Conservation (phyloP, 2,797 vertebrate genomes). For the Pseudomugil tenellus region DNA sequence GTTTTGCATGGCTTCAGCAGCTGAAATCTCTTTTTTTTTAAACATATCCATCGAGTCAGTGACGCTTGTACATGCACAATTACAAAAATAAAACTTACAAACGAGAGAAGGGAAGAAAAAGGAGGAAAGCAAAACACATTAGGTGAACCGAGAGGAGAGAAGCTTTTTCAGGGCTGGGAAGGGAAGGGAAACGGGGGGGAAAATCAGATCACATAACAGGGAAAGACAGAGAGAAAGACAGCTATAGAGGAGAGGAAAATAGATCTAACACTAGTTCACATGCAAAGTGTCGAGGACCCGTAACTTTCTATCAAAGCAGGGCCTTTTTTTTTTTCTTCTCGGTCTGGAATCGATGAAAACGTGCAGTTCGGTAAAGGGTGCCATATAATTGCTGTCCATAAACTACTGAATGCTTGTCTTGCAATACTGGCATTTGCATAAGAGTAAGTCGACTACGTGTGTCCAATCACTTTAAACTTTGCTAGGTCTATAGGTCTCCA, state of each 20-base stretch:
- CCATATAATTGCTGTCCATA: slow-evolving; percentile 94
- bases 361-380: slow-evolving; percentile 98
- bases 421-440: slow-evolving; percentile 90
- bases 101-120: slow-evolving; percentile 79
- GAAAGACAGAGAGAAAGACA: slow-evolving; percentile 83
- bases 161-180: slow-evolving; percentile 51
- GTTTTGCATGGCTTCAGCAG: slow-evolving; percentile 99
- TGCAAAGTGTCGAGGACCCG: slow-evolving; percentile 98
- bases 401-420: slow-evolving; percentile 87
- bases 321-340: slow-evolving; percentile 83
- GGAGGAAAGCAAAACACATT: slow-evolving; percentile 77
- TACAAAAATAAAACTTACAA: slow-evolving; percentile 99
- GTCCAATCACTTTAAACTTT: slow-evolving; percentile 82
- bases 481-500: slow-evolving; percentile 85
- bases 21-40: slow-evolving; percentile 92
- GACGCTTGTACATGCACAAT: slow-evolving; percentile 99
- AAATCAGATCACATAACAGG: slow-evolving; percentile 81
- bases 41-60: slow-evolving; percentile 99
- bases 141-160: slow-evolving; percentile 75
- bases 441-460: slow-evolving; percentile 86
- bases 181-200: slow-evolving; percentile 53
- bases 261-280: slow-evolving; percentile 99
- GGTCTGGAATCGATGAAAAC: slow-evolving; percentile 98
- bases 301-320: slow-evolving; percentile 89
- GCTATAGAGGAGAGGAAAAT: slow-evolving; percentile 85